phyloP scores from a whole-genome alignment of 2,797 vertebrate species.

The Petrocephalus sullivani region DNA sequence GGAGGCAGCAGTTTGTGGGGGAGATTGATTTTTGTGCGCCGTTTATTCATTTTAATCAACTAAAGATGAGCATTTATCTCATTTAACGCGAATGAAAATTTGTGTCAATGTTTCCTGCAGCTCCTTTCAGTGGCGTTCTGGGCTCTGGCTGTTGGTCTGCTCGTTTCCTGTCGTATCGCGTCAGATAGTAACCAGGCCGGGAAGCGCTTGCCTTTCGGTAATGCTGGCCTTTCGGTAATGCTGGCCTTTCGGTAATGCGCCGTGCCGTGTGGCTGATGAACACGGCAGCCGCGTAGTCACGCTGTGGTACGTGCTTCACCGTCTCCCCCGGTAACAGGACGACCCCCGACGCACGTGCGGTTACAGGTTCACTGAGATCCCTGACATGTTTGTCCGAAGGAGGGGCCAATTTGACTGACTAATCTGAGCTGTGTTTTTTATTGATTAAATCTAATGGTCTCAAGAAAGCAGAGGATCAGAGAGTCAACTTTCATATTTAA shows the following conservation, averaged over 20 bases:
- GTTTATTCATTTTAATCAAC: not conserved
- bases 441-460: not conserved
- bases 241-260: too few relatives aligned
- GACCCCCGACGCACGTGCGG: not conserved
- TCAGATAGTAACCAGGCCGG: not conserved
- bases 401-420: not conserved
- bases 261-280: not conserved
- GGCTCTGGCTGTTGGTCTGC: not conserved
- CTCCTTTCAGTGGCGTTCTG: not conserved
- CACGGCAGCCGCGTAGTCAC: not conserved
- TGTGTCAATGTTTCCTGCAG: not conserved
- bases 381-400: not conserved
- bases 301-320: not conserved
- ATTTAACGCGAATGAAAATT: not conserved
- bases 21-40: not conserved
- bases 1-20: not conserved
- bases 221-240: not conserved
- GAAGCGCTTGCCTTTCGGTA: not conserved
- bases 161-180: not conserved
- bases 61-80: not conserved
- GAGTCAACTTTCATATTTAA: not conserved
- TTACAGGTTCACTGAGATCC: not conserved
- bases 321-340: not conserved
- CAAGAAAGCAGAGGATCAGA: not conserved
- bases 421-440: not conserved